Evolutionary conservation across 2,113 vertebrate species (phyloP).

Genomic region (Hippocampus abdominalis): DNA sequence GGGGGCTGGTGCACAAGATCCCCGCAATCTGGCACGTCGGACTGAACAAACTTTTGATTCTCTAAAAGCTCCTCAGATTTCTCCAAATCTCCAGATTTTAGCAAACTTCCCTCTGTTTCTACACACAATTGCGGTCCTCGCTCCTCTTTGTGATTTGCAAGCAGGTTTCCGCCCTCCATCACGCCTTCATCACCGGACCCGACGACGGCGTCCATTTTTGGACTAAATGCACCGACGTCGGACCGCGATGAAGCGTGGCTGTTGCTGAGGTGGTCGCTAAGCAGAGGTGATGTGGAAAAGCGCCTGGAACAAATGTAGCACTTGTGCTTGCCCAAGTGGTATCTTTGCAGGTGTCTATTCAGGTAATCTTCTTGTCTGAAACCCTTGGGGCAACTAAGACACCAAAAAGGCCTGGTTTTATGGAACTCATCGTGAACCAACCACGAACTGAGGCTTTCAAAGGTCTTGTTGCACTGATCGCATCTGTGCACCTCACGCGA

Average conservation of each 20-base stretch:
- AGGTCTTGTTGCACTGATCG: conserved; percentile 56
- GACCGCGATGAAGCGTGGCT: conserved; percentile 25
- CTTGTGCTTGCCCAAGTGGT: conserved; percentile 27
- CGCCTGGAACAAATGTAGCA: conserved; percentile 44
- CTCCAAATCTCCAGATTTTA: not conserved
- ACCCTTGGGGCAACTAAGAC: conserved; percentile 54
- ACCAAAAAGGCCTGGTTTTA: conserved; percentile 48
- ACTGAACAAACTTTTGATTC: not conserved
- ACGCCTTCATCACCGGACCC: not conserved
- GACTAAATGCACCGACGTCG: not conserved
- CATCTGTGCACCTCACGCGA: conserved; percentile 18
- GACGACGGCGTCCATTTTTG: conserved; percentile 13
- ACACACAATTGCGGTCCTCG: not conserved
- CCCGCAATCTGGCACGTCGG: conserved; percentile 31
- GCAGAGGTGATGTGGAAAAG: conserved; percentile 10
- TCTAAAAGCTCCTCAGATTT: not conserved
- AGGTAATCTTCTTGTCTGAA: conserved; percentile 40
- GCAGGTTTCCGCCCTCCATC: not conserved
- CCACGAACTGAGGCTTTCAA: conserved; percentile 28
- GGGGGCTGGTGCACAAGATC: conserved; percentile 20
- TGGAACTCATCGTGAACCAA: conserved; percentile 49
- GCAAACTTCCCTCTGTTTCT: not conserved
- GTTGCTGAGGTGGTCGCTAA: conserved; percentile 26
- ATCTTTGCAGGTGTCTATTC: conserved; percentile 50
- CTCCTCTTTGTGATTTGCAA: conserved; percentile 1